Conservation (phyloP, 2,113 vertebrate species). For the Ardeotis arabs region DNA sequence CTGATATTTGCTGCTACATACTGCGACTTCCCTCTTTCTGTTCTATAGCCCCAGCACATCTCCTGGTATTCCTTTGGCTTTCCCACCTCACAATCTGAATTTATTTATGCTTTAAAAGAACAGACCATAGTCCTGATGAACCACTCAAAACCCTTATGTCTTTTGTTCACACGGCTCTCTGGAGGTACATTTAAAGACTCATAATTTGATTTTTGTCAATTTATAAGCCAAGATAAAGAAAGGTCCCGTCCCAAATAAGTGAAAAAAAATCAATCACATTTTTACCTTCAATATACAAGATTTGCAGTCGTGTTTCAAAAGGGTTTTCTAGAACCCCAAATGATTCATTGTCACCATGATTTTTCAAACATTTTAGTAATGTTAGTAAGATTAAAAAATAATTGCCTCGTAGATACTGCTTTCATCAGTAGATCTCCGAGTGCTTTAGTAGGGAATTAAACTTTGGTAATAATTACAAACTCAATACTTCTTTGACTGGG, state of each 20-base stretch:
- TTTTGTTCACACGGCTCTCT: neutral
- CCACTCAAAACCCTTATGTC: neutral
- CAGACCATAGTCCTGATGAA: neutral
- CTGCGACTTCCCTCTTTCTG: neutral
- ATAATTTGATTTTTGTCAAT: neutral
- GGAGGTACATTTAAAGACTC: neutral
- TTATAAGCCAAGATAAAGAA: neutral
- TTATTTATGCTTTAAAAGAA: neutral
- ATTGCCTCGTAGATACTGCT: neutral
- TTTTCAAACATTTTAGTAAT: neutral
- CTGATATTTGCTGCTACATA: neutral
- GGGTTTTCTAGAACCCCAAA: neutral
- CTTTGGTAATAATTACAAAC: neutral
- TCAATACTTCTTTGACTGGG: neutral
- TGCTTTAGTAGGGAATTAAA: constrained; percentile 4
- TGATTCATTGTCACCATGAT: neutral
- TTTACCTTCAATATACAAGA: neutral
- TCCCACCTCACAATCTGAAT: neutral
- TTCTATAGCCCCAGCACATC: neutral
- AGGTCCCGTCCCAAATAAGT: neutral
- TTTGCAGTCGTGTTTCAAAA: neutral
- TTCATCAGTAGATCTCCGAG: neutral
- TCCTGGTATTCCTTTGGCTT: neutral
- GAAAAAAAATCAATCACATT: neutral
- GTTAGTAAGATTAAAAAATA: neutral